These are phyloP conservation scores for Tubulanus polymorphus DNA, from an alignment of 2,888 invertebrate genomes.

Conservation along the genomic window DNA sequence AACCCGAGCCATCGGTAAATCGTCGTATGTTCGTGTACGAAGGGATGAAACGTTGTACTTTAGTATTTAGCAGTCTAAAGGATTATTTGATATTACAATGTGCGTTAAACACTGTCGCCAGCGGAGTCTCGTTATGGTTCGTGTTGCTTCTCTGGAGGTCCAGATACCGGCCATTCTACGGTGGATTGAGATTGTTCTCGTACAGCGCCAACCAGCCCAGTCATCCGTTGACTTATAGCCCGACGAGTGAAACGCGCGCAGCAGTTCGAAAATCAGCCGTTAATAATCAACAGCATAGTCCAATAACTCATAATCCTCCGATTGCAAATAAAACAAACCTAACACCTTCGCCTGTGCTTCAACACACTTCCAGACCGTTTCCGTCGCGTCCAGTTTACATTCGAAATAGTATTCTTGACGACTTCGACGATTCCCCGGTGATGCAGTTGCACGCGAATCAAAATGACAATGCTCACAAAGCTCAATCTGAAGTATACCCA, in stretches of 20 bases:
- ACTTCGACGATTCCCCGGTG: too few species aligned
- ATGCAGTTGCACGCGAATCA: too few species aligned
- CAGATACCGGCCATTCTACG: neutral
- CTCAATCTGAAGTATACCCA: too few species aligned
- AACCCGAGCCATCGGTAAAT: neutral
- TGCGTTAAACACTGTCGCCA: constrained; percentile 9
- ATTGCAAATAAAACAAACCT: too few species aligned
- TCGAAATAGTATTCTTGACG: too few species aligned
- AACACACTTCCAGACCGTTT: too few species aligned
- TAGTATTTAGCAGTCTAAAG: constrained; percentile 9
- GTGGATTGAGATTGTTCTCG: neutral
- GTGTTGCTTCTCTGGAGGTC: constrained; percentile 6
- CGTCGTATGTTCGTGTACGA: neutral
- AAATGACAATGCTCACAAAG: too few species aligned
- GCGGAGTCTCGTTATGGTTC: constrained; percentile 6
- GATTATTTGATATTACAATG: constrained; percentile 9
- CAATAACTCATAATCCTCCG: too few species aligned
- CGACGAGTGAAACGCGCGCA: neutral
- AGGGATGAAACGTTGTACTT: constrained; percentile 2
- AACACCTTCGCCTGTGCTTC: too few species aligned
- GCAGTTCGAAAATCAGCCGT: too few species aligned
- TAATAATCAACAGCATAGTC: too few species aligned
- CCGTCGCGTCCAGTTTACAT: too few species aligned
- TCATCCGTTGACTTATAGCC: neutral
- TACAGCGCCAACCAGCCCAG: neutral